Conservation (phyloP, 1,140 invertebrate genomes). For the Zelostemma sp. region DNA sequence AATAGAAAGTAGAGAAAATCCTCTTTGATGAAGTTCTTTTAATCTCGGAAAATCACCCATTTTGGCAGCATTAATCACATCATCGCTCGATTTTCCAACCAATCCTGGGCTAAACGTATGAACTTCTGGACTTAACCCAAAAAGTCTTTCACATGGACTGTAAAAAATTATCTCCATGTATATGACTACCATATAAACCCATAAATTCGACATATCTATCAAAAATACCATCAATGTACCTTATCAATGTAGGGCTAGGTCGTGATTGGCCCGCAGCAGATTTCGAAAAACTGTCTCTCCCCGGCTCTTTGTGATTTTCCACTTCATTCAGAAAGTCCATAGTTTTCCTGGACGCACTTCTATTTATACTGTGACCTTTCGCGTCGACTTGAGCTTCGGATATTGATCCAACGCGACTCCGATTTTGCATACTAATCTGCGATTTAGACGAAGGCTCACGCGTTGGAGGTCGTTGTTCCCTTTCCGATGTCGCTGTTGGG, state of each 20-base stretch:
- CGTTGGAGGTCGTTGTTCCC: conserved; percentile 4
- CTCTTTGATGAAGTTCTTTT: conserved; percentile 84
- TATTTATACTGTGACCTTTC: conserved; percentile 18
- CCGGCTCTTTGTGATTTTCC: conserved; percentile 40
- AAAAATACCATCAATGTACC: conserved; percentile 35
- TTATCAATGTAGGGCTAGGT: conserved; percentile 58
- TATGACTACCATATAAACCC: no score
- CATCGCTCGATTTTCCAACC: conserved; percentile 83
- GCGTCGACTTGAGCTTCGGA: conserved; percentile 16
- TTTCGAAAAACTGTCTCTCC: conserved; percentile 52
- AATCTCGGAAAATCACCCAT: conserved; percentile 81
- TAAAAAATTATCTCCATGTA: conserved; percentile 26
- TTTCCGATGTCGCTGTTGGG: conserved; percentile 16
- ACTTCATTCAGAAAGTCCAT: conserved; percentile 39
- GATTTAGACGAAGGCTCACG: conserved; percentile 23
- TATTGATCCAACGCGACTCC: conserved; percentile 17
- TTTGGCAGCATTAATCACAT: conserved; percentile 85
- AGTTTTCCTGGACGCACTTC: conserved; percentile 19
- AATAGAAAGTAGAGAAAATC: conserved; percentile 87
- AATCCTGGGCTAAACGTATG: conserved; percentile 71
- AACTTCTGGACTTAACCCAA: conserved; percentile 63
- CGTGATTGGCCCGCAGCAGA: conserved; percentile 50
- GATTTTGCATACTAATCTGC: conserved; percentile 15
- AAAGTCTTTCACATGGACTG: conserved; percentile 65
- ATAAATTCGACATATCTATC: no score